A percentile compares a stretch with the other conserved stretches of the same genome.
Conservation (phyloP, 2,888 invertebrate species). For the Clepsis dumicolana region DNA sequence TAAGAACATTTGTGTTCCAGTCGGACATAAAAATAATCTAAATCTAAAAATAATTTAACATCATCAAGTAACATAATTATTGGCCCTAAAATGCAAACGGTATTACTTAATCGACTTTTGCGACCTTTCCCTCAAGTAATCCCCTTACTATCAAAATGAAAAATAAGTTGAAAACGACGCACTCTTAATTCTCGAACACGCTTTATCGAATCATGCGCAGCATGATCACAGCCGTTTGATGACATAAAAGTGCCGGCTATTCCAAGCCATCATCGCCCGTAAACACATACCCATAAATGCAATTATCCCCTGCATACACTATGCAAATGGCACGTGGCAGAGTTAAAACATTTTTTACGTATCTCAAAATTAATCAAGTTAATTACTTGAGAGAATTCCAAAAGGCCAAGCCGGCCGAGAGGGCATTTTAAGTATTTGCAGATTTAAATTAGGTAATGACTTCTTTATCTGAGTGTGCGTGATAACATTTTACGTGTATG, state of each 20-base stretch:
- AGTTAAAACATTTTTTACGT: conserved; percentile 50
- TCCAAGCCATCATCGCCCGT: conserved; percentile 57
- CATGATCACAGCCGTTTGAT: conserved; percentile 58
- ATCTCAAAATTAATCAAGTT: conserved; percentile 51
- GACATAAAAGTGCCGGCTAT: conserved; percentile 71
- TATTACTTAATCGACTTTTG: no score
- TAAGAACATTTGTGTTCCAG: no score
- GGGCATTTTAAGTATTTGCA: conserved; percentile 36
- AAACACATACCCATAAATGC: conserved; percentile 47
- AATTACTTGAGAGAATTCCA: conserved; percentile 50
- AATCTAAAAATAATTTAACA: no score
- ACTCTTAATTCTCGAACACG: conserved; percentile 42
- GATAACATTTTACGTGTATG: conserved; percentile 5
- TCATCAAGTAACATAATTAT: no score
- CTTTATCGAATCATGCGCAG: conserved; percentile 49
- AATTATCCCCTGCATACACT: conserved; percentile 51
- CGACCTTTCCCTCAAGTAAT: no score
- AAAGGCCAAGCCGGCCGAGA: conserved; percentile 1
- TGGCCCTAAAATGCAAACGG: no score
- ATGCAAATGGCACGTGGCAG: conserved; percentile 67
- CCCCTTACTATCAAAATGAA: no score
- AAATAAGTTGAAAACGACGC: conserved; percentile 33
- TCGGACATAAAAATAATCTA: no score
- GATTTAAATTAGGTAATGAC: conserved; percentile 36
- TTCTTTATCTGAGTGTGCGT: conserved; percentile 6